phyloP scores from a whole-genome alignment of 1,140 invertebrate genomes.

The Drosophila subpulchrella region DNA sequence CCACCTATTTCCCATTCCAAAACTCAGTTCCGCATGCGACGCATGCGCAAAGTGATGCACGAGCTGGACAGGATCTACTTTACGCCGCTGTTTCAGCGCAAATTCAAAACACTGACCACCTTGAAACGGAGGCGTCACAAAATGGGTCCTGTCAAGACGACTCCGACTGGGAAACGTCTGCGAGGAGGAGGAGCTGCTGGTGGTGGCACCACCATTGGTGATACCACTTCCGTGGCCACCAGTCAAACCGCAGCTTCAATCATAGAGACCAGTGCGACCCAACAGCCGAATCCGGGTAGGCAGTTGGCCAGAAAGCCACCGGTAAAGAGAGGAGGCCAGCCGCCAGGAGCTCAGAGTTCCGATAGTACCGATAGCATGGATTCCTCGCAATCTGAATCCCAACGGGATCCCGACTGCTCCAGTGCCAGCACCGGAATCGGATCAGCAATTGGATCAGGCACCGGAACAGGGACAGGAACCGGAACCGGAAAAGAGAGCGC shows the following conservation, averaged over 20 bases:
- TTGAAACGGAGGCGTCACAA: conserved; percentile 63
- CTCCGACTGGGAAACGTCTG: conserved; percentile 20
- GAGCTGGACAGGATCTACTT: conserved; percentile 80
- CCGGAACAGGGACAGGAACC: no score
- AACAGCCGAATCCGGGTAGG: neutral
- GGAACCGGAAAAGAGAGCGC: neutral
- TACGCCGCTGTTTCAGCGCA: conserved; percentile 73
- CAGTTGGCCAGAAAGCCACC: neutral
- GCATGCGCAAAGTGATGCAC: conserved; percentile 80
- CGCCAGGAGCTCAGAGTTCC: conserved; percentile 20
- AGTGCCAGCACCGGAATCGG: conserved; percentile 1
- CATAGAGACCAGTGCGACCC: neutral
- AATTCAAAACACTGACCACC: conserved; percentile 64
- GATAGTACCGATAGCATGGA: conserved; percentile 32
- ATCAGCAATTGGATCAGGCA: no score
- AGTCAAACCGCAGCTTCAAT: neutral
- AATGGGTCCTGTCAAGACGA: conserved; percentile 23
- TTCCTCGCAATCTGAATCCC: conserved; percentile 43
- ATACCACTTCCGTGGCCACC: neutral
- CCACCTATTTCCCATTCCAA: neutral
- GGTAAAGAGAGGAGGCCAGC: conserved; percentile 5
- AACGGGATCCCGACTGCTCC: neutral
- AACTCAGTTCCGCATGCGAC: conserved; percentile 64
- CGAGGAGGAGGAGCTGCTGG: conserved; percentile 14
- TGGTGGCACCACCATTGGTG: neutral